Evolutionary conservation across 2,113 vertebrate species (phyloP).

Genomic region (Micronycteris hirsuta): DNA sequence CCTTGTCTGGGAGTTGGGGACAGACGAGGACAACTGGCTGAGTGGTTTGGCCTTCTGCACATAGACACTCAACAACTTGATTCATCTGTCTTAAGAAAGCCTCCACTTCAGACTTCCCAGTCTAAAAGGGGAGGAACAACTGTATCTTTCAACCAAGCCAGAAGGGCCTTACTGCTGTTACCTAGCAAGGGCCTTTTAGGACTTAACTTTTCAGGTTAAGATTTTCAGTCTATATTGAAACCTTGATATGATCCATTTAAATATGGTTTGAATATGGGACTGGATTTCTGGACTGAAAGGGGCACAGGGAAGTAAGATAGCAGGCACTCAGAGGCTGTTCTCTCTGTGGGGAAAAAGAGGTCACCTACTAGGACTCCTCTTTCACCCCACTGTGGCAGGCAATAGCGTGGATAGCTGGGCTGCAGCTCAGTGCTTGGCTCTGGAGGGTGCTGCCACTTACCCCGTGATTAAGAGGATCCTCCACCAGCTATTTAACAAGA

Average conservation of each 20-base stretch:
- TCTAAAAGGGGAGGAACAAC: not conserved
- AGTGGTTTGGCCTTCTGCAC: not conserved
- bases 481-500: slow-evolving; percentile 76
- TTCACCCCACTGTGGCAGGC: slow-evolving; percentile 59
- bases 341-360: not conserved
- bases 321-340: not conserved
- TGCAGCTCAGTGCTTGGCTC: slow-evolving; percentile 82
- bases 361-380: not conserved
- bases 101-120: not conserved
- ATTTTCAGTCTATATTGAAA: slow-evolving; percentile 15
- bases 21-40: not conserved
- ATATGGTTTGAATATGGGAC: not conserved
- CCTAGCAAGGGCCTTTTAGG: not conserved
- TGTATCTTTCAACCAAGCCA: not conserved
- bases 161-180: not conserved
- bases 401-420: slow-evolving; percentile 81
- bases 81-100: not conserved
- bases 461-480: slow-evolving; percentile 80
- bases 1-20: not conserved
- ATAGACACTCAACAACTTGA: not conserved
- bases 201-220: not conserved
- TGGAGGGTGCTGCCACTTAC: slow-evolving; percentile 75
- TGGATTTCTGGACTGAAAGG: not conserved
- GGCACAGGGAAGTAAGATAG: not conserved
- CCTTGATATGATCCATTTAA: not conserved